phyloP scores from a whole-genome alignment of 2,113 vertebrate species.

The Odocoileus virginianus region DNA sequence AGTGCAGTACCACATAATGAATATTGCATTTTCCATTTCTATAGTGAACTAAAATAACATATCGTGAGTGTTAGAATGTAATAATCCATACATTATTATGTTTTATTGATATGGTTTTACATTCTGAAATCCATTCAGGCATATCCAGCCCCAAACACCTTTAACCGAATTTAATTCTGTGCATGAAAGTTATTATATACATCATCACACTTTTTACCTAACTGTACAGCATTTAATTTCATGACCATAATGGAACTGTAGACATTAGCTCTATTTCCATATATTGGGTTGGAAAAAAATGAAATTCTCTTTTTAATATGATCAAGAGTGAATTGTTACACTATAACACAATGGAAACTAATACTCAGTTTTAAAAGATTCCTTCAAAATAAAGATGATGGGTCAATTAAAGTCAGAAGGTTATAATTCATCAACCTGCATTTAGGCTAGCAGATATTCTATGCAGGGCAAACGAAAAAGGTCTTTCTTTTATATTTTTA shows the following conservation, averaged over 20 bases:
- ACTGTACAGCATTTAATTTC: conserved; percentile 57
- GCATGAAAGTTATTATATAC: conserved; percentile 56
- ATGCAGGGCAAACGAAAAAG: conserved; percentile 41
- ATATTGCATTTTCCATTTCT: conserved; percentile 63
- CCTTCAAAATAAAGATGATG: conserved; percentile 50
- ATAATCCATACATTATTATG: conserved; percentile 48
- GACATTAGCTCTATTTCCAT: conserved; percentile 44
- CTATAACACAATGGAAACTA: conserved; percentile 71
- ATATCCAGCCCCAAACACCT: conserved; percentile 47
- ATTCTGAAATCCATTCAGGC: conserved; percentile 39
- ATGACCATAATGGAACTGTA: conserved; percentile 35
- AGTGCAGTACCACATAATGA: conserved; percentile 32
- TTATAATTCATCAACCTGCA: conserved; percentile 66
- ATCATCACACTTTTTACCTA: conserved; percentile 50
- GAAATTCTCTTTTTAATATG: conserved; percentile 45
- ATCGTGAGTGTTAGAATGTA: conserved; percentile 43
- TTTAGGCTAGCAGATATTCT: conserved; percentile 45
- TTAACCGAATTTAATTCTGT: conserved; percentile 40
- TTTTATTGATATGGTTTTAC: conserved; percentile 47
- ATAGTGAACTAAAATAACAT: conserved; percentile 60
- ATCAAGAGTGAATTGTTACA: conserved; percentile 47
- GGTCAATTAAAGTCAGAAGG: conserved; percentile 70
- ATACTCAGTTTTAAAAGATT: conserved; percentile 50
- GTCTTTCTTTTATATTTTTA: conserved; percentile 45
- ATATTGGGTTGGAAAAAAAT: conserved; percentile 49